Conservation (phyloP, 2,113 vertebrate species). For the Nerophis lumbriciformis region DNA sequence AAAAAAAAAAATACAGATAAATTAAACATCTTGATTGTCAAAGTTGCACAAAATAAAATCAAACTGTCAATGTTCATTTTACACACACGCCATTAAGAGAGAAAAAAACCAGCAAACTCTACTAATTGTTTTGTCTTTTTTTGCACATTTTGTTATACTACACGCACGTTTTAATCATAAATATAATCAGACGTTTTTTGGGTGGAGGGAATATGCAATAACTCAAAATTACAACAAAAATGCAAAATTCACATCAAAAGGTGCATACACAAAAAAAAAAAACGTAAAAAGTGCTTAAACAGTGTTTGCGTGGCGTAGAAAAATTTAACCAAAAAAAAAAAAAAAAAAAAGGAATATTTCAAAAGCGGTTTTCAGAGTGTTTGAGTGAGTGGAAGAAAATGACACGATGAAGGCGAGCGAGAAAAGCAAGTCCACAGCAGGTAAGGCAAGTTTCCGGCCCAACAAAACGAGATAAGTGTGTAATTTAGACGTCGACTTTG, state of each 20-base stretch:
- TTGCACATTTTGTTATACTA: neutral
- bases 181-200: conserved; percentile 7
- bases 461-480: conserved; percentile 4
- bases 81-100: too few relatives aligned
- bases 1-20: neutral
- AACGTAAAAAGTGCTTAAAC: too few relatives aligned
- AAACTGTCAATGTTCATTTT: neutral
- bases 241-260: conserved; percentile 20
- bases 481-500: neutral
- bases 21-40: conserved; percentile 27
- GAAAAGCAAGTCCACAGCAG: conserved; percentile 15
- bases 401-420: conserved; percentile 2
- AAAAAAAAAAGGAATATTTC: neutral
- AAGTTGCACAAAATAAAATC: neutral
- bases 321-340: too few relatives aligned
- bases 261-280: conserved; percentile 34
- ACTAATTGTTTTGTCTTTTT: neutral
- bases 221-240: neutral
- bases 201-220: conserved; percentile 1
- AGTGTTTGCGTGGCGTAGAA: too few relatives aligned
- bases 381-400: neutral
- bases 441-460: conserved; percentile 49
- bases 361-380: conserved; percentile 3
- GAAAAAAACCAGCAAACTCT: neutral
- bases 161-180: conserved; percentile 11